These are phyloP conservation scores for Caloenas nicobarica DNA, from an alignment of 2,113 vertebrate species.

Conservation along the genomic window DNA sequence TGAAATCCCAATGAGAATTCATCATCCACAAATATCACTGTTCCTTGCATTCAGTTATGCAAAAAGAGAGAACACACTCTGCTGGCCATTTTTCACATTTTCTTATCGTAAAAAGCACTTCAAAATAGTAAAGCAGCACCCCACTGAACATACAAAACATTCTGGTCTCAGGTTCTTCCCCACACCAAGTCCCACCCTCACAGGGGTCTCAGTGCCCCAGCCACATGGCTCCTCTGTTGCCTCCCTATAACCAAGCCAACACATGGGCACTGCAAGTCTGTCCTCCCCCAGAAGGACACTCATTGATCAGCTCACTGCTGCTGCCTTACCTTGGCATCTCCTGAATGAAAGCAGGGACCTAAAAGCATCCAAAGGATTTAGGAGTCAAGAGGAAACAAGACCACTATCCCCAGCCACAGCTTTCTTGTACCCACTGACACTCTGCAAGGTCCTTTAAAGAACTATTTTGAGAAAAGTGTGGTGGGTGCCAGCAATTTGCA, in stretches of 20 bases:
- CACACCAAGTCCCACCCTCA: background rate
- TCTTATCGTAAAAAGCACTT: background rate
- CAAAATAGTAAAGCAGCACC: background rate
- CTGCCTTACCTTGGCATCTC: background rate
- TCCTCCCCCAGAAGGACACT: background rate
- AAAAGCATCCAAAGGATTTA: background rate
- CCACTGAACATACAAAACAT: background rate
- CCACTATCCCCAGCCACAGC: background rate
- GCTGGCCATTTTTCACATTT: background rate
- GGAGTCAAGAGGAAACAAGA: background rate
- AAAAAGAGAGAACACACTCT: background rate
- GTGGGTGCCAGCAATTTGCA: background rate
- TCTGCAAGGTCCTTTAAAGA: background rate
- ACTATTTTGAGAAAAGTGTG: background rate
- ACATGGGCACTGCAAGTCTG: background rate
- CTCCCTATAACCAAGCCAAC: background rate
- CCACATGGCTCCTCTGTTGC: background rate
- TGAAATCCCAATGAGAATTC: background rate
- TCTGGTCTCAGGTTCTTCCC: background rate
- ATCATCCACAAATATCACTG: background rate
- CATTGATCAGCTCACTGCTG: rapidly evolving
- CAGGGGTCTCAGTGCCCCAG: background rate
- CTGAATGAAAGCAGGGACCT: background rate
- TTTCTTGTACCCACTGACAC: background rate
- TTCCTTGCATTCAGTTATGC: background rate